Base-by-base conservation (phyloP, 2,113 vertebrate species). In the Platycercus adscitus region DNA sequence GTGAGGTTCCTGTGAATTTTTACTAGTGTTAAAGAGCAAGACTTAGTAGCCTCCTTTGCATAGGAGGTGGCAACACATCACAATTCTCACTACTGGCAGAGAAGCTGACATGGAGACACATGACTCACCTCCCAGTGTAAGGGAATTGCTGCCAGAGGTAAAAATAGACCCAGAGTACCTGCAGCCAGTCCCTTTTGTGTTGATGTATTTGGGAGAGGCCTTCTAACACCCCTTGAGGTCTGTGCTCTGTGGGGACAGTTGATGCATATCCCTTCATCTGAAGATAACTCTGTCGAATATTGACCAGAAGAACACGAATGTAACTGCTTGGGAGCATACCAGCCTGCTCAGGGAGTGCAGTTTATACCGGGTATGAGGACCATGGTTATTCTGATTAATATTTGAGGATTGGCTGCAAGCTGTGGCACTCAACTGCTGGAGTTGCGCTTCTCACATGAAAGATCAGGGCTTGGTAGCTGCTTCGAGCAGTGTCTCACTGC, bases 41-140 rank as follows among this genome's bases (percentile, higher is more conserved):
- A n/a, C 10, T 29, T 14, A 31, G 31, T 44, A 88, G 29, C 46
- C 23, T 85, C 20, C 35, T 80, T 91, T 77, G 41, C 44, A 47
- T 9, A 79, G 68, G 73, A 92, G 55, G 12, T 66, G 28, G 78
- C 56, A 49, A 50, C 39, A 35, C 19, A 17, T 41, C 28, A 31
- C 50, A 20, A 13, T 58, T 86, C 33, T 70, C 11, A 24, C 19
- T 86, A 6, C 17, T n/a, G 53, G 60, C 16, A n/a, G 35, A 66
- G 52, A 71, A 39, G 29, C 29, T 94, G 82, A 41, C 26, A 5
- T 25, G 39, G 46, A 61, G 63, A 61, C 43, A 80, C 1, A 6
- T 47, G 43, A 41, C 20, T 92, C 1, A 0, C 58, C n/a, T 96
- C 9, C 28, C 58, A 82, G 0, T 1, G 1, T 13, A 7, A 9